Evolutionary conservation across 2,888 invertebrate genomes (phyloP), one percentile per base, ranked within the genome.

Genomic region (Caenorhabditis parvicauda): DNA sequence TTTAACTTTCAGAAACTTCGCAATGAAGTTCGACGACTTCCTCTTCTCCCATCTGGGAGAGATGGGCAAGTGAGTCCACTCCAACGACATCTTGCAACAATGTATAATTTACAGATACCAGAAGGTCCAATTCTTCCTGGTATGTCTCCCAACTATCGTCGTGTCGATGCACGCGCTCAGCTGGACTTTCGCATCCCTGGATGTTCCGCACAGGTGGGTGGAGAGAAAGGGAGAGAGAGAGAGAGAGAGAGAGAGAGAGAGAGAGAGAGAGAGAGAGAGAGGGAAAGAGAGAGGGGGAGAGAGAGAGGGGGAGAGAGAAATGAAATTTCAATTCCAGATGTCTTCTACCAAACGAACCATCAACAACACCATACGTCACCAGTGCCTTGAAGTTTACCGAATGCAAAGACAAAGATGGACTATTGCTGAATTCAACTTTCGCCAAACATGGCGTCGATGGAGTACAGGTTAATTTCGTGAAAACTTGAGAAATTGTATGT

Each of bases 1-100:
- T 32, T 7, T 32, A 7, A 32, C 12, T 32, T 32, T 32, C 32
- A 32, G 32, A 12, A 29, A 51, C 12, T 32, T 44, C 21, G 27
- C 45, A 55, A 80, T 80, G 80, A 81, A 81, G 62, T 80, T 80
- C 63, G 80, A 80, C 64, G 80, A 80, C 39, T 69, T 80, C 25
- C 62, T 80, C 12, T 67, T 74, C 61, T 67, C 70, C 58, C 62
- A 79, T 67, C 41, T 81, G 46, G 81, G 80, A 53, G 81, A 80
- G 57, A 81, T 81, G 68, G 77, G 80, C 32, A 64, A 60, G 54
- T 77, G 70, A 44, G 46, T 52, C 9, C 9, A 27, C 19, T 24
- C 9, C 22, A 12, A 25, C 9, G n/a, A 41, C 19, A 19, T 9
- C 14, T n/a, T 9, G 24, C 1, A 19, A 19, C 14, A 14, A 14